Evolutionary conservation across 2,797 vertebrate species (phyloP).

Genomic region (Crossoptilon crossoptilon): DNA sequence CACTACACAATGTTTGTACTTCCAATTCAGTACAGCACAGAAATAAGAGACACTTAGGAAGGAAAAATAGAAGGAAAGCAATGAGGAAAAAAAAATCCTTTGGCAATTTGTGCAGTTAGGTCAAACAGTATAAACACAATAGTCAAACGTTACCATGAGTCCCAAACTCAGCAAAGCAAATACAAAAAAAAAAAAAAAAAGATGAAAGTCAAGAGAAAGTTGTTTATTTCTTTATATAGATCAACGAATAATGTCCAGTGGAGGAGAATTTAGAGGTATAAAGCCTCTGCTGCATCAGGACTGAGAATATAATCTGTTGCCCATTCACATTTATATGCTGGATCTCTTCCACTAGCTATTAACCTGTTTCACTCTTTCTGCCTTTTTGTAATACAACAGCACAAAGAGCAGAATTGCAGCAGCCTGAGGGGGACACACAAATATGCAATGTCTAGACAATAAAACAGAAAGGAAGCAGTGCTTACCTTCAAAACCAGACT

Average conservation of each 20-base stretch:
- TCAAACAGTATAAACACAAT: neutral
- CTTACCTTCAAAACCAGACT: neutral
- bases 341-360: neutral
- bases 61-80: neutral
- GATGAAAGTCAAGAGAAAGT: neutral
- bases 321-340: neutral
- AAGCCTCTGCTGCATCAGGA: neutral
- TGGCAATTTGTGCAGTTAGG: neutral
- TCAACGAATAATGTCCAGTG: neutral
- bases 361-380: neutral
- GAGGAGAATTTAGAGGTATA: neutral
- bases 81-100: neutral
- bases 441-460: neutral
- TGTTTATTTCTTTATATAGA: neutral
- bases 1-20: neutral
- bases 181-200: neutral
- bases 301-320: neutral
- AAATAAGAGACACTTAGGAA: neutral
- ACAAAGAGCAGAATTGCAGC: neutral
- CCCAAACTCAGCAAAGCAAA: slow-evolving; percentile 9
- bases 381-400: neutral
- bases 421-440: neutral
- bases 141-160: neutral
- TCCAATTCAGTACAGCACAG: neutral
- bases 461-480: neutral